Conservation (phyloP, 2,888 invertebrate species). For the Brenthis daphne region DNA sequence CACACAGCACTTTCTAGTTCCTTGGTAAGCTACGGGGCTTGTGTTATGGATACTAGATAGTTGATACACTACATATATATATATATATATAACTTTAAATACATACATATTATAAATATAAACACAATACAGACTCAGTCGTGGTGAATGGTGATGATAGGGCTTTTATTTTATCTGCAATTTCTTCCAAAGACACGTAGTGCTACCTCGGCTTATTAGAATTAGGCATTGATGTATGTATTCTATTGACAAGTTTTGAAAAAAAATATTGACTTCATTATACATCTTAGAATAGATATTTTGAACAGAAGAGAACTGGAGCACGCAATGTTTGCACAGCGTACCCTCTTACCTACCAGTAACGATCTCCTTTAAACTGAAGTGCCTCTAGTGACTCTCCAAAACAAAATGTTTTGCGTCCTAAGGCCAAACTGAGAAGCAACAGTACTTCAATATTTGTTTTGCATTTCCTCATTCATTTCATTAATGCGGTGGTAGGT, state of each 20-base stretch:
- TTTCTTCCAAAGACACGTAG: no score
- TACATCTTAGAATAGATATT: slow-evolving; percentile 1
- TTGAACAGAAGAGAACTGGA: slow-evolving; percentile 18
- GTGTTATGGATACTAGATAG: no score
- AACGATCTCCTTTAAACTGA: slow-evolving; percentile 20
- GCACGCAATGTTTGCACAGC: slow-evolving; percentile 18
- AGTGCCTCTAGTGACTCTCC: slow-evolving; percentile 19
- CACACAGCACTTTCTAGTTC: no score
- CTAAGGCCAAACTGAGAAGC: slow-evolving; percentile 5
- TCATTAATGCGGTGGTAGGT: not conserved
- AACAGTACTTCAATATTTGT: slow-evolving; percentile 13
- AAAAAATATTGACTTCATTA: slow-evolving; percentile 11
- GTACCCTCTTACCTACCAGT: slow-evolving; percentile 20
- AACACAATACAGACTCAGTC: no score
- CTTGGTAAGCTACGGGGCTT: no score
- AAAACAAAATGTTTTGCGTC: slow-evolving; percentile 18
- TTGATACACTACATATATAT: no score
- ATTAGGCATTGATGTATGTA: no score
- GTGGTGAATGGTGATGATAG: no score
- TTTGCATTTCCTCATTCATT: not conserved
- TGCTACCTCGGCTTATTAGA: no score
- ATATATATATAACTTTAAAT: no score
- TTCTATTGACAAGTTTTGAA: not conserved
- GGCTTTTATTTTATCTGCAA: no score
- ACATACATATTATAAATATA: no score